Conservation (phyloP, 1,140 invertebrate species). For the Plectrocnemia conspersa region DNA sequence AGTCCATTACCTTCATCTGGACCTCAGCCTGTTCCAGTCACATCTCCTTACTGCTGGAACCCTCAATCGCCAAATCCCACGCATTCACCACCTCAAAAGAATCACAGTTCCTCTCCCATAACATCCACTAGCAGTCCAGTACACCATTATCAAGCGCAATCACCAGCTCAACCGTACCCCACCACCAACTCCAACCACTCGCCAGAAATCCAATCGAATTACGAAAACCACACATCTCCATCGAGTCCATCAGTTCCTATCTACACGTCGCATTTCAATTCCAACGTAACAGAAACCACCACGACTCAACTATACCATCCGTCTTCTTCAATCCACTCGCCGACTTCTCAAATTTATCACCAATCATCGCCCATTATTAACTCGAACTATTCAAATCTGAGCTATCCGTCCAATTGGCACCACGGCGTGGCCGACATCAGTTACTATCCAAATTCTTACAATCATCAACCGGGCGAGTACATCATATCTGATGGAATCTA, state of each 20-base stretch:
- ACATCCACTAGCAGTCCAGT: slow-evolving; percentile 38
- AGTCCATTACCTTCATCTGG: slow-evolving; percentile 16
- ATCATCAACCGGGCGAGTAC: slow-evolving; percentile 30
- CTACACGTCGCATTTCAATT: slow-evolving; percentile 16
- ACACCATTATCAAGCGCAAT: slow-evolving; percentile 27
- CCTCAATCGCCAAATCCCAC: slow-evolving; percentile 41
- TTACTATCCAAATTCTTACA: slow-evolving; percentile 31
- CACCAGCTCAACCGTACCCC: slow-evolving; percentile 34
- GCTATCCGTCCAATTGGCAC: slow-evolving; percentile 30
- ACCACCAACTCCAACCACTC: slow-evolving; percentile 42
- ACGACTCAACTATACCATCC: slow-evolving; percentile 20
- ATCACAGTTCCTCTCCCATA: slow-evolving; percentile 41
- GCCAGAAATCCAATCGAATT: slow-evolving; percentile 44
- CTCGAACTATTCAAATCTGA: slow-evolving; percentile 27
- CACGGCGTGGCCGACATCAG: slow-evolving; percentile 24
- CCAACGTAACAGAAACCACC: slow-evolving; percentile 3
- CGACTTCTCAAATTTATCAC: slow-evolving; percentile 28
- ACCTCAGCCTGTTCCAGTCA: slow-evolving; percentile 25
- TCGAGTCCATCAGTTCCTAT: slow-evolving; percentile 16
- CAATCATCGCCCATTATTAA: slow-evolving; percentile 25
- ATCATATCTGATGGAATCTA: slow-evolving; percentile 32
- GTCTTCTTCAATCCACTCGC: slow-evolving; percentile 19
- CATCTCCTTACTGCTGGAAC: slow-evolving; percentile 42
- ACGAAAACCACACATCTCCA: slow-evolving; percentile 19
- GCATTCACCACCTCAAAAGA: slow-evolving; percentile 44